Evolutionary conservation across 2,797 vertebrate species (phyloP), one percentile per base, ranked within the genome.

Genomic region (Paedocypris micromegethes): DNA sequence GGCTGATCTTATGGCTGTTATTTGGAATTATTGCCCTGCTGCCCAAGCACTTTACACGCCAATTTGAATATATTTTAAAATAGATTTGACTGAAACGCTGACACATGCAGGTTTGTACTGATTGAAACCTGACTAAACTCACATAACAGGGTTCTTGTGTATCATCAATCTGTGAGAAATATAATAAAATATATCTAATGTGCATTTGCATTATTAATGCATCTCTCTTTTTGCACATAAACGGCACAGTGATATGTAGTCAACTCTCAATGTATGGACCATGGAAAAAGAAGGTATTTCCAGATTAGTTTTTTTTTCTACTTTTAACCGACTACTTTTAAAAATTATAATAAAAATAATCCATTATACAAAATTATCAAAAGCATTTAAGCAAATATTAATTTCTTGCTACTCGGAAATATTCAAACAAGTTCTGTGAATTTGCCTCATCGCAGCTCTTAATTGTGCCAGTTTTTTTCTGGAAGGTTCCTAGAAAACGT

Each of bases 1-100:
- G 41, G 58, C 58, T 23, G 50, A 62, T 58, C 23, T 69, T 59
- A 55, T 62, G 58, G 50, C 47, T 62, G 39, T 58, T 72, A 56
- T 66, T 76, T 69, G 62, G 53, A 38, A 9, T 43, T 56, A 40
- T 45, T 60, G 23, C 41, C 52, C 47, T 64, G 55, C 48, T 60
- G 40, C 42, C 68, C 39, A 63, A 43, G 56, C 52, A 54, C 43
- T 37, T 62, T 69, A 45, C 9, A 3, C 44, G 9, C 66, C 58
- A 59, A 48, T 6, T 37, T 51, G 6, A 50, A 47, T 49, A 65
- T 48, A 7, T 1, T 47, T 9, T 23, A 9, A 5, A 9, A 46
- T 47, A 3, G 6, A 46, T 68, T 23, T 53, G 42, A 9, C 55
- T 8, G 49, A 52, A 64, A 9, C 69, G 70, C 61, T 62, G 70